Evolutionary conservation across 2,888 invertebrate species (phyloP), one percentile per base, ranked within the genome.

Genomic region (Heteropelma amictum): DNA sequence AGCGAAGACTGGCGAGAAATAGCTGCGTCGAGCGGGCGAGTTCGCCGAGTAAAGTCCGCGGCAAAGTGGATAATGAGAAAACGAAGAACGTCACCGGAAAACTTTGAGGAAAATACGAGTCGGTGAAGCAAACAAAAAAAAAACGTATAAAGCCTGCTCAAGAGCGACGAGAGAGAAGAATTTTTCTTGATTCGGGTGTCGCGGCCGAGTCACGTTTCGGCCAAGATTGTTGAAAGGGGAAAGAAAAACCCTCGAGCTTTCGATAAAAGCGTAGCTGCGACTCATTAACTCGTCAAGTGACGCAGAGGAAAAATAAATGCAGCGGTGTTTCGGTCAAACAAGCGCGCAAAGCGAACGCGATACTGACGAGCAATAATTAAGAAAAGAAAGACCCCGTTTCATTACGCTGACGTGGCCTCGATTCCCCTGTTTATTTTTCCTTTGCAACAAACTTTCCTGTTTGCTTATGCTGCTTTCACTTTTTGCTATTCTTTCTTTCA

Each of bases 61-160:
- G 30, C 23, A 30, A 53, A 65, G 53, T 21, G 53, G 42, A 33
- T 42, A 65, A 65, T 54, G 53, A 53, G 53, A 54, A 49, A 63
- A 35, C 10, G 56, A 40, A 56, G 56, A 40, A 23, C 8, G 26
- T 26, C 26, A 40, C 38, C 12, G 56, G n/a, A 23, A n/a, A 54
- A 54, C 35, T 54, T 38, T 35, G 35, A 8, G 21, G 23, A 35
- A 21, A 35, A 21, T n/a, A 17, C 7, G 10, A 33, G n/a, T n/a
- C n/a, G n/a, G n/a, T n/a, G n/a, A 65, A 56, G 56, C 33, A 17
- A 8, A 0, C n/a, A 56, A 14, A 7, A 14, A 10, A 30, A 49
- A 7, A 14, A 10, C 14, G 33, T 26, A 53, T 3, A 8, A 51
- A 54, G 35, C 10, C 21, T 3, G 26, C 23, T 23, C 12, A 23